phyloP scores from a whole-genome alignment of 2,888 invertebrate species.

The Macropis europaea region DNA sequence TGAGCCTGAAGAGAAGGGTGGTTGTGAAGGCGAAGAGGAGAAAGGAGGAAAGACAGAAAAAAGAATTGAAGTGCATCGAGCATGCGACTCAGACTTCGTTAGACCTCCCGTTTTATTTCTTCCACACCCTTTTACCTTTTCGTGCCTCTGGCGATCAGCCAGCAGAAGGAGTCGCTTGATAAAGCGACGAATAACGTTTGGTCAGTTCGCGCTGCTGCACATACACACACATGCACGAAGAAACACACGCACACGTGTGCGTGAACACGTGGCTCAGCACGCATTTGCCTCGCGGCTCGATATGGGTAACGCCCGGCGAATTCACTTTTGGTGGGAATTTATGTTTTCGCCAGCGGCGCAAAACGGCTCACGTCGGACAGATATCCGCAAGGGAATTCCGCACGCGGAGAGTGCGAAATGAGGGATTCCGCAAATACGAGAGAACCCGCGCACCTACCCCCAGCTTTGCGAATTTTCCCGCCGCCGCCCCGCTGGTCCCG shows the following conservation, averaged over 20 bases:
- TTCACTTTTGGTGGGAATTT: slow-evolving; percentile 66
- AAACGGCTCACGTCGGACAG: slow-evolving; percentile 49
- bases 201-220: too few relatives aligned
- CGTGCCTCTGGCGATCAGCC: slow-evolving; percentile 61
- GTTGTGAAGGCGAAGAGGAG: neutral
- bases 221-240: slow-evolving; percentile 1
- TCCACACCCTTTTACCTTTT: slow-evolving; percentile 25
- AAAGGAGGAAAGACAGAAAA: too few relatives aligned
- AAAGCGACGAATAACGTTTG: slow-evolving; percentile 52
- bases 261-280: slow-evolving; percentile 27
- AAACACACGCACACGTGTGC: neutral
- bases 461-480: slow-evolving; percentile 10
- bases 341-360: slow-evolving; percentile 61
- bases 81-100: slow-evolving; percentile 64
- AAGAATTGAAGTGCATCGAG: slow-evolving; percentile 50
- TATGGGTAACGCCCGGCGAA: slow-evolving; percentile 56
- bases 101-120: slow-evolving; percentile 47
- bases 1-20: slow-evolving; percentile 4
- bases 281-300: slow-evolving; percentile 56
- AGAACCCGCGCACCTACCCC: neutral
- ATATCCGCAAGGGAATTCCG: slow-evolving; percentile 55
- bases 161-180: slow-evolving; percentile 60
- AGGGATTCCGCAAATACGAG: slow-evolving; percentile 7
- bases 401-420: slow-evolving; percentile 43
- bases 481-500: neutral